These are phyloP conservation scores for Tethea ocularis DNA, from an alignment of 2,888 invertebrate species.

Conservation along the genomic window DNA sequence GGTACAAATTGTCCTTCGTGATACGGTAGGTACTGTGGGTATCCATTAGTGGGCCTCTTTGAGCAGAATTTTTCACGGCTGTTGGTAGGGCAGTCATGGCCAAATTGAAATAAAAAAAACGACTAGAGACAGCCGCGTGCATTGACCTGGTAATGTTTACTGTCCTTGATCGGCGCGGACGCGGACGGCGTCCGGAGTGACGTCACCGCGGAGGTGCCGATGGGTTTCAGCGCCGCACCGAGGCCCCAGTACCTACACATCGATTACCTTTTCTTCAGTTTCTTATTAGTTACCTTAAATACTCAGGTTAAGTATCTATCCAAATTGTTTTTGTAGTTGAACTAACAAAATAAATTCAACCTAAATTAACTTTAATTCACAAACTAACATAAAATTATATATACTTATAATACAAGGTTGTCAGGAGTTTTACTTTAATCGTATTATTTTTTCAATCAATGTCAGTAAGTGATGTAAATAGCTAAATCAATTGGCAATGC, in stretches of 20 bases:
- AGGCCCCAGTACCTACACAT: constrained; percentile 29
- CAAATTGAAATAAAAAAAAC: constrained; percentile 56
- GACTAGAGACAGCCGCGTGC: constrained; percentile 73
- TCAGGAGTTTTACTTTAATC: no score
- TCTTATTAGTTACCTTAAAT: not conserved
- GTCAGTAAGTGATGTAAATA: not conserved
- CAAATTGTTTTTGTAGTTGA: not conserved
- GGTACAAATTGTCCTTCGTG: constrained; percentile 1
- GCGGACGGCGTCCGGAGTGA: constrained; percentile 59
- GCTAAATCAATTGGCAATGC: constrained; percentile 8
- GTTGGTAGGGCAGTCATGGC: constrained; percentile 66
- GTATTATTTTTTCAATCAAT: not conserved
- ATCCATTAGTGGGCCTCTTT: constrained; percentile 53
- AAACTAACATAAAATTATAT: not conserved
- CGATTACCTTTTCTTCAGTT: constrained; percentile 9
- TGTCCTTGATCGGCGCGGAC: constrained; percentile 74
- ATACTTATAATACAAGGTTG: not conserved
- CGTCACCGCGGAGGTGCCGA: constrained; percentile 78
- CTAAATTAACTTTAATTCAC: not conserved
- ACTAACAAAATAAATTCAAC: not conserved
- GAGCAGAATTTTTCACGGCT: constrained; percentile 47
- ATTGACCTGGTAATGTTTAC: constrained; percentile 82
- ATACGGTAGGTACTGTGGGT: not conserved
- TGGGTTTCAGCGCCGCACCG: constrained; percentile 71
- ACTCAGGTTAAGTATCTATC: not conserved